These are phyloP conservation scores for Chromoteleia sp. DNA, from an alignment of 2,888 invertebrate genomes.

Conservation along the genomic window DNA sequence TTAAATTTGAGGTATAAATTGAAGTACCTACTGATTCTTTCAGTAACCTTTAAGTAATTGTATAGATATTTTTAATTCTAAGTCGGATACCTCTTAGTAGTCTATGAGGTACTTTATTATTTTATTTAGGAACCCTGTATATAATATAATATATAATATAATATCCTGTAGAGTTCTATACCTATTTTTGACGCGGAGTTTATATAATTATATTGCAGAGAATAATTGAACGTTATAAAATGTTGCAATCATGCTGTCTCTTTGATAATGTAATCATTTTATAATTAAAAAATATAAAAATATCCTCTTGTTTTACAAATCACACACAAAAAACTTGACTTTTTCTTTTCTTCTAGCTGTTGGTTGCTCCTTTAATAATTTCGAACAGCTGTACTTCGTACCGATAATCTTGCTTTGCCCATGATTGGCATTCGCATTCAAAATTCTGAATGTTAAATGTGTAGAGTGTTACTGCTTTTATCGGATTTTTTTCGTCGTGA, in stretches of 20 bases:
- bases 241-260: constrained; percentile 21
- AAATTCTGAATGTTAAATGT: constrained; percentile 67
- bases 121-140: too few species aligned
- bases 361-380: constrained; percentile 54
- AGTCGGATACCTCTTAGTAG: too few species aligned
- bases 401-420: constrained; percentile 50
- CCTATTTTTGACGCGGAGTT: too few species aligned
- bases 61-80: too few species aligned
- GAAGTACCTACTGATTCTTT: too few species aligned
- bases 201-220: too few species aligned
- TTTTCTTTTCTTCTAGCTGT: constrained; percentile 37
- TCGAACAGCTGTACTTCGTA: constrained; percentile 42
- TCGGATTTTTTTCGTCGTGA: constrained; percentile 52
- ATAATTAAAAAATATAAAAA: not conserved
- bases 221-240: too few species aligned
- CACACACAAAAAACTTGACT: constrained; percentile 8
- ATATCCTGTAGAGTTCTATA: too few species aligned
- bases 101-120: too few species aligned
- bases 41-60: too few species aligned
- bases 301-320: not conserved
- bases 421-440: constrained; percentile 66
- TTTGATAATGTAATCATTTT: constrained; percentile 21
- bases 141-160: too few species aligned
- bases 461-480: constrained; percentile 66
- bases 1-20: too few species aligned